Conservation (phyloP, 2,113 vertebrate species). For the Misgurnus mizolepis region DNA sequence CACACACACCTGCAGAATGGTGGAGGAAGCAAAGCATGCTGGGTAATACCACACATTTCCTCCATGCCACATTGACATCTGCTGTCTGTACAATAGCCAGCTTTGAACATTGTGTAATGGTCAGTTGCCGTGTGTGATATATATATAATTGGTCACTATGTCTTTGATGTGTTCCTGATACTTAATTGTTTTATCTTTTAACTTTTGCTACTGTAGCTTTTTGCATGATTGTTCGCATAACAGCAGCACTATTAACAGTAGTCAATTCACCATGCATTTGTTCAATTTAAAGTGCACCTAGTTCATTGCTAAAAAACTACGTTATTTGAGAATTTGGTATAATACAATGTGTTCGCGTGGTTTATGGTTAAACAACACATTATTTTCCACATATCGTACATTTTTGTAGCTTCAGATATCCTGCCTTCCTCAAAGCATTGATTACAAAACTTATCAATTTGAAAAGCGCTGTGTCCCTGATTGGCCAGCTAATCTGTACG, state of each 20-base stretch:
- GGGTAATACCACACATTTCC: conserved; percentile 51
- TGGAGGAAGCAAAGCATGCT: conserved; percentile 51
- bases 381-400: too few relatives aligned
- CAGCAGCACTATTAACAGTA: not conserved
- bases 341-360: too few relatives aligned
- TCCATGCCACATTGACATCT: conserved; percentile 40
- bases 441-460: too few relatives aligned
- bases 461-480: too few relatives aligned
- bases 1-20: conserved; percentile 47
- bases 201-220: not conserved
- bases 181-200: not conserved
- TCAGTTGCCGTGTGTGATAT: not conserved
- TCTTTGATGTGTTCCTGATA: not conserved
- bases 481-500: too few relatives aligned
- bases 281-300: too few relatives aligned
- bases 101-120: conserved; percentile 5
- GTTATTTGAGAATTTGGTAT: not conserved
- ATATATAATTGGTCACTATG: not conserved
- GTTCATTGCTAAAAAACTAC: too few relatives aligned
- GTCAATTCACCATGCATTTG: not conserved
- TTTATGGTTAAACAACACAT: too few relatives aligned
- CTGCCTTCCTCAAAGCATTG: too few relatives aligned
- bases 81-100: conserved; percentile 21
- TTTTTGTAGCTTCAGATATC: too few relatives aligned
- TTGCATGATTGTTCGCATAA: not conserved